These are phyloP conservation scores for Pollachius pollachius DNA, from an alignment of 2,113 vertebrate genomes.

Conservation along the genomic window DNA sequence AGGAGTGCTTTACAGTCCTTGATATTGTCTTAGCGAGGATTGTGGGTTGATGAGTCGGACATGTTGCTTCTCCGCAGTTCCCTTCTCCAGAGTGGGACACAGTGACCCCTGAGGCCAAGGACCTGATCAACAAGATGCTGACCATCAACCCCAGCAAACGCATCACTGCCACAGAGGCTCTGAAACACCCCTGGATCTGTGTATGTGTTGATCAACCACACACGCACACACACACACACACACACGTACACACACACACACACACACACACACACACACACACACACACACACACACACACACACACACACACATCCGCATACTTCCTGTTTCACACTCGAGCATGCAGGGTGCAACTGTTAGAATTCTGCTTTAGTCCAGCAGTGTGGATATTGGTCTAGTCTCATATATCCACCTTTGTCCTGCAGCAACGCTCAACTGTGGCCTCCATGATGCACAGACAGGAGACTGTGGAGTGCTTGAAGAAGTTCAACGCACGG, in stretches of 20 bases:
- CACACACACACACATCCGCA: too few relatives aligned
- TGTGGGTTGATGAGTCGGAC: too few relatives aligned
- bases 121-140: slow-evolving; percentile 98
- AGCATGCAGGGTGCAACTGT: too few relatives aligned
- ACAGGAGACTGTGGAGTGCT: slow-evolving; percentile 97
- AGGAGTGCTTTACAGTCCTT: too few relatives aligned
- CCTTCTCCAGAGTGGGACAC: slow-evolving; percentile 99
- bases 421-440: slow-evolving; percentile 91
- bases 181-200: slow-evolving; percentile 98
- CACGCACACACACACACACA: slow-evolving; percentile 9
- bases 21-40: too few relatives aligned
- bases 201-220: slow-evolving; percentile 72
- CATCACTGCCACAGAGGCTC: slow-evolving; percentile 89
- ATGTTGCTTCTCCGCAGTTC: slow-evolving; percentile 73
- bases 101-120: slow-evolving; percentile 97
- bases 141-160: slow-evolving; percentile 97
- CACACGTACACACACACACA: background rate
- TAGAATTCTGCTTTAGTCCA: too few relatives aligned
- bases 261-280: slow-evolving; percentile 2
- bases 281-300: background rate
- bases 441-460: slow-evolving; percentile 99
- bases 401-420: slow-evolving; percentile 30
- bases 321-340: too few relatives aligned
- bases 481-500: slow-evolving; percentile 98
- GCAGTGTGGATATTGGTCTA: background rate